Conservation (phyloP, 2,113 vertebrate species). For the Lipophrys pholis region DNA sequence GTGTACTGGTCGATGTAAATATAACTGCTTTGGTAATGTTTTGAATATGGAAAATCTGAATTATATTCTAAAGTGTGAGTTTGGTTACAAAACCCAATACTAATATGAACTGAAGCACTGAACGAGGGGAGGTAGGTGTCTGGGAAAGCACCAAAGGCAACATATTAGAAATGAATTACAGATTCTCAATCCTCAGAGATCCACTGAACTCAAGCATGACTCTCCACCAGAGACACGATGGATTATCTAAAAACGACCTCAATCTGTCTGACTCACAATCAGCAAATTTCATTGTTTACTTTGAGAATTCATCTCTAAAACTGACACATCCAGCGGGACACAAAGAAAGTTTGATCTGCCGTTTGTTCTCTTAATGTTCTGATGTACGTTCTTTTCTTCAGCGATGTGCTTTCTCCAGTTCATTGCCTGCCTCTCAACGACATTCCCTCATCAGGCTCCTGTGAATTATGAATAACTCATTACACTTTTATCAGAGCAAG, state of each 20-base stretch:
- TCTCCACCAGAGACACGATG: background rate
- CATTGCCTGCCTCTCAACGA: slow-evolving; percentile 17
- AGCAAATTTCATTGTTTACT: background rate
- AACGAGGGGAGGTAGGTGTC: no score
- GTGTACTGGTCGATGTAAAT: no score
- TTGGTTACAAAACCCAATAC: no score
- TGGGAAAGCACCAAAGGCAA: no score
- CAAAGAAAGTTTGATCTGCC: slow-evolving; percentile 44
- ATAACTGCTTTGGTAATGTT: no score
- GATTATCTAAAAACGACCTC: background rate
- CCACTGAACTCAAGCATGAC: background rate
- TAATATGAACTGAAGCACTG: no score
- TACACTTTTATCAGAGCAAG: slow-evolving; percentile 70
- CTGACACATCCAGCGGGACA: slow-evolving; percentile 6
- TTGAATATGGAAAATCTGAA: no score
- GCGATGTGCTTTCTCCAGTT: slow-evolving; percentile 25
- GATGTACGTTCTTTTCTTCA: slow-evolving; percentile 47
- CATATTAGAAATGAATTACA: no score
- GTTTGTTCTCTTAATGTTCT: slow-evolving; percentile 47
- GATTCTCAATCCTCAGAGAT: background rate
- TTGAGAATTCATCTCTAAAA: background rate
- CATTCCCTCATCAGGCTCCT: slow-evolving; percentile 56
- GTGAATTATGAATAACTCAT: slow-evolving; percentile 82
- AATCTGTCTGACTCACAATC: background rate
- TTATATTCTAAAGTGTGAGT: no score